Evolutionary conservation across 2,797 vertebrate species (phyloP), one percentile per base, ranked within the genome.

Genomic region (Psittacula derbiana): DNA sequence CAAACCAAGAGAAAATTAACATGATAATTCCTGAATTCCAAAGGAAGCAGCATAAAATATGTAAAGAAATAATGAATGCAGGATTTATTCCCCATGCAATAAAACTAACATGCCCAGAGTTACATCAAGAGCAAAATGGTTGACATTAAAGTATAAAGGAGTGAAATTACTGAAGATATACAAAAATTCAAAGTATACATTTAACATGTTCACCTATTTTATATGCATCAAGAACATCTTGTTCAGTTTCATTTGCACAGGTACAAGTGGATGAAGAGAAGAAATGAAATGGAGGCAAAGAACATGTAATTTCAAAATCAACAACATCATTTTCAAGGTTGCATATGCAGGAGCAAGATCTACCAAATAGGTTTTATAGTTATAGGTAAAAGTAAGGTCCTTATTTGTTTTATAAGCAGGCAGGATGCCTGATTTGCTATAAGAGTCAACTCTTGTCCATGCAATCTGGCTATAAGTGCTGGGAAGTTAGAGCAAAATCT

Each of bases 101-200:
- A 80, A 89, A 93, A 64, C 41, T 90, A 86, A 67, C 4, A 25
- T 53, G 20, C 18, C 27, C 41, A 90, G 70, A 96, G 47, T 88
- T 86, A 79, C 53, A 94, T 20, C 27, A 88, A 67, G 57, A 57
- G 13, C 43, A 65, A 92, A 80, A 83, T 21, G 3, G 66, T 10
- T 84, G 8, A 57, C 61, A 87, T 58, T 58, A 27, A 91, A 94
- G 93, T 50, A 30, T 20, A 71, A 74, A n/a, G 21, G 28, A 92
- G 90, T 72, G 1, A 43, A 40, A 44, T 72, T 83, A 50, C 16
- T 69, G 18, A 85, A 64, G 15, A 3, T 79, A 10, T 36, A 50
- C 7, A 58, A 23, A 75, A 89, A 31, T 53, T 25, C 14, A 5
- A 44, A 40, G 1, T 53, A 4, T 41, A 12, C 12, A 5, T 18